Evolutionary conservation across 2,113 vertebrate genomes (phyloP), one percentile per base, ranked within the genome.

Genomic region (Bubo blakistoni): DNA sequence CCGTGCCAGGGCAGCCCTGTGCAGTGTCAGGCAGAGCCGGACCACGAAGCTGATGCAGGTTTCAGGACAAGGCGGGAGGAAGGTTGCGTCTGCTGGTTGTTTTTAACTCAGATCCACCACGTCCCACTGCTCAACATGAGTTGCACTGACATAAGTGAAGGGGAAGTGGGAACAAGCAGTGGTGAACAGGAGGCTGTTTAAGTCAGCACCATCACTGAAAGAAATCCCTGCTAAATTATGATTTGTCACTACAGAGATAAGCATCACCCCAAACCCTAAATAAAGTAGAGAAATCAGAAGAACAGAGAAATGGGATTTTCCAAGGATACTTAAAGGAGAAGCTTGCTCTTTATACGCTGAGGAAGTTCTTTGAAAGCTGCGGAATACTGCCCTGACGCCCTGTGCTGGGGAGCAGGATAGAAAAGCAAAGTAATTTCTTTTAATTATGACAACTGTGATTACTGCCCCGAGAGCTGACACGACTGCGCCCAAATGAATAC

Each of bases 401-500:
- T 14, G 21, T 17, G 29, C 76, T 42, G 30, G 30, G 36, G 24
- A 81, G 29, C 22, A 21, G 12, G 26, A n/a, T 1, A 76, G 20
- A 86, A 81, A 5, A 76, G 17, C 57, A 70, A 54, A 63, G 44
- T 9, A 13, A 70, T 63, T 81, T n/a, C 6, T 81, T 62, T 52
- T 27, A 65, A 47, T 58, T 36, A 21, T 1, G 0, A 2, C 54
- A 61, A 54, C 34, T 32, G 30, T 25, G 18, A 18, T 71, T 71
- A 54, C 21, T 59, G 82, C n/a, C 40, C 46, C 40, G 24, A 29
- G 46, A 55, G 40, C 57, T 34, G n/a, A 42, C 40, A 80, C 27
- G 54, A 17, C 49, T 13, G 61, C 0, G 1, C 36, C 40, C 5
- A 0, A 36, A 17, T 2, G 8, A 61, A 57, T 7, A 27, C 40